These are phyloP conservation scores for Lytechinus variegatus DNA, from an alignment of 35 echinoderm and acorn worm species.

Conservation along the genomic window DNA sequence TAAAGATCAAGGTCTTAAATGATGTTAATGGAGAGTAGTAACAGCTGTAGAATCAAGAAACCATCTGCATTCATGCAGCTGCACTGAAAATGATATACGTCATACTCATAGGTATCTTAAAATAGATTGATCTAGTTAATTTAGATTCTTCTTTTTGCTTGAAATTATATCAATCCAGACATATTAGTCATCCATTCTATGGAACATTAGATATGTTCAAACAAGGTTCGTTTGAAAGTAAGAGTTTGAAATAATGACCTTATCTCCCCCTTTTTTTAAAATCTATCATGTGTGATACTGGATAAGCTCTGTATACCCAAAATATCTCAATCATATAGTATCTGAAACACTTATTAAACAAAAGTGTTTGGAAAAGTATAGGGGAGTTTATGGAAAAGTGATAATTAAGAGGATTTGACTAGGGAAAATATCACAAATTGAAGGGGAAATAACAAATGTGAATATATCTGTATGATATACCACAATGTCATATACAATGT, in stretches of 20 bases:
- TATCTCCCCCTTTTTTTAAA: too few relatives aligned
- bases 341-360: background rate
- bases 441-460: background rate
- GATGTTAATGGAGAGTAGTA: background rate
- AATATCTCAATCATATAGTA: background rate
- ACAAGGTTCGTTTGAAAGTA: background rate
- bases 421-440: background rate
- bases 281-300: background rate
- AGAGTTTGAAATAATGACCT: background rate
- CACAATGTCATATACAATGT: background rate
- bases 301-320: background rate
- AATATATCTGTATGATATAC: background rate
- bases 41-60: background rate
- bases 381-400: too few relatives aligned
- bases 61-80: background rate
- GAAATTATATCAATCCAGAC: background rate
- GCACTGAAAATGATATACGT: background rate
- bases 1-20: background rate
- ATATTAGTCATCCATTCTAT: background rate
- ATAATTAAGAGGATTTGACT: background rate
- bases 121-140: background rate
- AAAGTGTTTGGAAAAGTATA: background rate
- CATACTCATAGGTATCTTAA: background rate
- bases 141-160: background rate
- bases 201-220: background rate